Conservation (phyloP, 2,113 vertebrate genomes). For the Ammodytes dubius region DNA sequence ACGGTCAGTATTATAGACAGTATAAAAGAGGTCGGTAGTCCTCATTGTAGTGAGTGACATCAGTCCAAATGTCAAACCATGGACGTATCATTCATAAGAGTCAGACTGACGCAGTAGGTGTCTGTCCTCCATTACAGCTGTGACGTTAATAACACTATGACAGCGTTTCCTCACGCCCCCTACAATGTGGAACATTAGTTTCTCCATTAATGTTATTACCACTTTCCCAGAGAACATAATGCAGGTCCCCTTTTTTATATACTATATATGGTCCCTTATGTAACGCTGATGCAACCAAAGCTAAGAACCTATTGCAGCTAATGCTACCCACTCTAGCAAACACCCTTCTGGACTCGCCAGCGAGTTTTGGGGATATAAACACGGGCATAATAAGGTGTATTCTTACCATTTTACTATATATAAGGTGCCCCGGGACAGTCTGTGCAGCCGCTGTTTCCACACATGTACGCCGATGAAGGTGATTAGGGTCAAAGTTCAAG, state of each 20-base stretch:
- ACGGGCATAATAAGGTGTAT: rapidly evolving
- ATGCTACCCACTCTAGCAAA: not conserved
- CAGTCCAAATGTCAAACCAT: not conserved
- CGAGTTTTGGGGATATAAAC: not conserved
- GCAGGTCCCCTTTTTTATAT: not conserved
- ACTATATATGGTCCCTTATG: not conserved
- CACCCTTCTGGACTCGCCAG: too few relatives aligned
- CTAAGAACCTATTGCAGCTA: not conserved
- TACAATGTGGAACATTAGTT: not conserved
- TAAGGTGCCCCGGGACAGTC: not conserved
- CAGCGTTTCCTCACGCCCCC: not conserved
- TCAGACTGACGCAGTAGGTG: not conserved
- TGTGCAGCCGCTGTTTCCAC: conserved; percentile 4
- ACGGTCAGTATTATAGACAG: not conserved
- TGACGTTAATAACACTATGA: not conserved
- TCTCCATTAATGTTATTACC: not conserved
- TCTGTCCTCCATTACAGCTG: not conserved
- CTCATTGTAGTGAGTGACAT: not conserved
- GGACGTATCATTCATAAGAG: too few relatives aligned
- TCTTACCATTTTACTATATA: conserved; percentile 70
- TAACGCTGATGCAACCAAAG: not conserved
- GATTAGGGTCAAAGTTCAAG: conserved; percentile 72
- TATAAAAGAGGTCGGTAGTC: too few relatives aligned
- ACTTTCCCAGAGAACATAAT: not conserved
- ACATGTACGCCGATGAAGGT: conserved; percentile 77